Conservation (phyloP, 2,888 invertebrate species). For the Drosophila prolongata region DNA sequence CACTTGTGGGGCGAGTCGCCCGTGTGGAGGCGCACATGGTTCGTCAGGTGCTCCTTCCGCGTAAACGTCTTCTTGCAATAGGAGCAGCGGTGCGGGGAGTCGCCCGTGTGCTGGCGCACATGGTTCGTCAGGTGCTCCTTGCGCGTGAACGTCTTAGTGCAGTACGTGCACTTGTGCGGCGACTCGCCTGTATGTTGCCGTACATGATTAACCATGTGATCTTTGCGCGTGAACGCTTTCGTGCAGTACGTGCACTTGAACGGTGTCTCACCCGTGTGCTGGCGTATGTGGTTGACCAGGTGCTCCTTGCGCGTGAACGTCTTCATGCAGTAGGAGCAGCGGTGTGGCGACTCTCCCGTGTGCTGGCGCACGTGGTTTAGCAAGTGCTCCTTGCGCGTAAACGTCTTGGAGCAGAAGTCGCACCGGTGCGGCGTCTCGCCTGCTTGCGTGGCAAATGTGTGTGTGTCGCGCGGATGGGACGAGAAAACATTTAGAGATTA, state of each 20-base stretch:
- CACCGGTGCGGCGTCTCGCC: conserved; percentile 94
- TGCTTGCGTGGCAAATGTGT: conserved; percentile 49
- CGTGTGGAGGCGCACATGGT: conserved; percentile 92
- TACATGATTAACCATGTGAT: conserved; percentile 91
- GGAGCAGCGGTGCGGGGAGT: conserved; percentile 87
- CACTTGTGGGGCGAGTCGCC: conserved; percentile 94
- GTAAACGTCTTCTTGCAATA: conserved; percentile 87
- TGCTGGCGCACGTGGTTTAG: conserved; percentile 93
- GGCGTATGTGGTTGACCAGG: conserved; percentile 92
- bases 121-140: conserved; percentile 95
- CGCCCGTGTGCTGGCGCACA: conserved; percentile 92
- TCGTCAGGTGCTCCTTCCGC: conserved; percentile 93
- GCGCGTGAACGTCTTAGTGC: conserved; percentile 91
- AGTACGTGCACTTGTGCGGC: conserved; percentile 94
- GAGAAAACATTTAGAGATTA: conserved; percentile 84
- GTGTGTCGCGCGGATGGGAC: conserved; percentile 27
- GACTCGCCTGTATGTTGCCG: conserved; percentile 93
- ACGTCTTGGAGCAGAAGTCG: conserved; percentile 94
- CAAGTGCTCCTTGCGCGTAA: conserved; percentile 94
- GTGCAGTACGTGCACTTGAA: conserved; percentile 93
- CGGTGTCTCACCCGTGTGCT: conserved; percentile 94
- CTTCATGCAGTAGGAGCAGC: conserved; percentile 93
- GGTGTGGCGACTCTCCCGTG: conserved; percentile 93
- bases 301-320: conserved; percentile 95
- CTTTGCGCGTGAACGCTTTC: conserved; percentile 93